phyloP scores from a whole-genome alignment of 2,888 invertebrate genomes.

The Lampropteryx suffumata region DNA sequence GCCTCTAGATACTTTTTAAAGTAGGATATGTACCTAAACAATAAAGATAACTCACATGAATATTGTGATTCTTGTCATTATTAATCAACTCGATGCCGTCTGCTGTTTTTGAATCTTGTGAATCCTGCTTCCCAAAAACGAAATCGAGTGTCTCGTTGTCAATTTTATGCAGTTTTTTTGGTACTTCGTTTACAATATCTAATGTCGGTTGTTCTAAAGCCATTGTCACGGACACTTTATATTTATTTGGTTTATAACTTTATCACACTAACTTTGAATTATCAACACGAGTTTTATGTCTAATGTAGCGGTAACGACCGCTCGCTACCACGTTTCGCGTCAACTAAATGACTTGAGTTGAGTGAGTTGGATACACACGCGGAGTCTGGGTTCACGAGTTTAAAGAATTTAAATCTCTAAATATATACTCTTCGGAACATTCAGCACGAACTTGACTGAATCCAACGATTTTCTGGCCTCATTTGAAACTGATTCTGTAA shows the following conservation, averaged over 20 bases:
- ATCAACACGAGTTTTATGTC: not conserved
- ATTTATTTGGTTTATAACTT: not conserved
- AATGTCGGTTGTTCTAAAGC: conserved; percentile 41
- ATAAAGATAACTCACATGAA: conserved; percentile 20
- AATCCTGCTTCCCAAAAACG: conserved; percentile 59
- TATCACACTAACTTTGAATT: not conserved
- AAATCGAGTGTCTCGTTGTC: conserved; percentile 56
- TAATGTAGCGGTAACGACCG: conserved; percentile 1
- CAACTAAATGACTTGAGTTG: not conserved
- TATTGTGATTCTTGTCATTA: conserved; percentile 42
- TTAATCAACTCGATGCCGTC: conserved; percentile 29
- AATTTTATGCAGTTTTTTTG: conserved; percentile 35
- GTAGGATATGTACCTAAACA: too few relatives aligned
- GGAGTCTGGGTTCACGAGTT: not conserved
- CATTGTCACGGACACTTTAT: conserved; percentile 30
- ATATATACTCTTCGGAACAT: conserved; percentile 42
- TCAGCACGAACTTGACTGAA: conserved; percentile 19
- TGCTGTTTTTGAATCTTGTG: conserved; percentile 33
- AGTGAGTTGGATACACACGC: not conserved
- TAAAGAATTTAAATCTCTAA: conserved; percentile 51
- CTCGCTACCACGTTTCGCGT: not conserved
- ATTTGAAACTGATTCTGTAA: conserved; percentile 5
- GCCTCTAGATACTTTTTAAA: too few relatives aligned
- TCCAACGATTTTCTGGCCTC: conserved; percentile 1
- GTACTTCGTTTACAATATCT: conserved; percentile 45